Conservation (phyloP, 2,888 invertebrate species). For the Xanthorhoe designata region DNA sequence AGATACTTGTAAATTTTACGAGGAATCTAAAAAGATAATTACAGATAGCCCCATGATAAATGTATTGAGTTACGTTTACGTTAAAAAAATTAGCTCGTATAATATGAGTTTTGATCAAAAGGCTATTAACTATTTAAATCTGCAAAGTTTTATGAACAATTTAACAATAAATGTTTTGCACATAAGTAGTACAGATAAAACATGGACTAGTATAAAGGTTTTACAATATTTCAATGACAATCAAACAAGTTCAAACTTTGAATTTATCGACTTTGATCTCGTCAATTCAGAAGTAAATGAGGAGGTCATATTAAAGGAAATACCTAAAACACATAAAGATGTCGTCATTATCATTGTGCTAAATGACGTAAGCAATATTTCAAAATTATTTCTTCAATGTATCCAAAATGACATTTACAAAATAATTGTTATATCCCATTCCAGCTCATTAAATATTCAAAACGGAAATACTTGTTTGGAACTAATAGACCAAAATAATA, state of each 20-base stretch:
- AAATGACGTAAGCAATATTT: not conserved
- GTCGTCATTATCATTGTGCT: conserved; percentile 6
- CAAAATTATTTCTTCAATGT: not conserved
- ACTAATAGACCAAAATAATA: conserved; percentile 9
- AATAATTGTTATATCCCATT: conserved; percentile 10
- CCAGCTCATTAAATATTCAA: not conserved
- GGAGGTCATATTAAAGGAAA: conserved; percentile 14
- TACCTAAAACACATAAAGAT: conserved; percentile 2
- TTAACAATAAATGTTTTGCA: not conserved
- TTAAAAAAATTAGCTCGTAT: not conserved
- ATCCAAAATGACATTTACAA: not conserved
- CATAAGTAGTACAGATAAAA: conserved; percentile 10
- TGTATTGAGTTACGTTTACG: conserved; percentile 9
- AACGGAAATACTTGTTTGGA: not conserved
- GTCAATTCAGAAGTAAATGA: conserved; percentile 1
- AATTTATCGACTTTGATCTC: conserved; percentile 12
- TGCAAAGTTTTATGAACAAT: conserved; percentile 9
- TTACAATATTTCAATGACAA: conserved; percentile 8
- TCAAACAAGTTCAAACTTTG: not conserved
- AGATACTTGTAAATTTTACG: conserved; percentile 37
- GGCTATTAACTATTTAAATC: not conserved
- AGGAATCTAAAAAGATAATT: conserved; percentile 23
- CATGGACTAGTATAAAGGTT: conserved; percentile 16
- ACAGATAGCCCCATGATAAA: conserved; percentile 24
- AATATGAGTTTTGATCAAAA: conserved; percentile 12